Conservation (phyloP, 2,797 vertebrate species). For the Anolis apletophallus region DNA sequence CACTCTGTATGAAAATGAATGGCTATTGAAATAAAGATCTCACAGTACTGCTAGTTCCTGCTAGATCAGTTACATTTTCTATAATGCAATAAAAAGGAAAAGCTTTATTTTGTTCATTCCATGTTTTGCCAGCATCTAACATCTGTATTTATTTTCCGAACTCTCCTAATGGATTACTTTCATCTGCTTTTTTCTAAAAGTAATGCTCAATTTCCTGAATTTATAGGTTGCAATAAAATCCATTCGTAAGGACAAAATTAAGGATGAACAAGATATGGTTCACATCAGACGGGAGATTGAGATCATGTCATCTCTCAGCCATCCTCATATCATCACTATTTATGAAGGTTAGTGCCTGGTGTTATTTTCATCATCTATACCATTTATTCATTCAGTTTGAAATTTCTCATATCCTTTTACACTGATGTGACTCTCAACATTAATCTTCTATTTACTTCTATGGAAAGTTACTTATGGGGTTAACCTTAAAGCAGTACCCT, state of each 20-base stretch:
- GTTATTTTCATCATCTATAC: constrained; percentile 53
- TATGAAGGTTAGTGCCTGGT: constrained; percentile 87
- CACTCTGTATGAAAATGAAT: constrained; percentile 14
- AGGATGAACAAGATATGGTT: constrained; percentile 90
- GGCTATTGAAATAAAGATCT: constrained; percentile 34
- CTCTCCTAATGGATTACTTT: constrained; percentile 73
- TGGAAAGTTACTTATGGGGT: neutral
- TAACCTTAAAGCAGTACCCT: neutral
- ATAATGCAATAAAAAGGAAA: constrained; percentile 53
- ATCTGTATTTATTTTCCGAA: constrained; percentile 81
- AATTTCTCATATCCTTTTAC: constrained; percentile 62
- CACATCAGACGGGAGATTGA: constrained; percentile 90
- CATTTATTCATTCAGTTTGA: constrained; percentile 63
- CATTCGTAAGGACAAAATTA: constrained; percentile 93
- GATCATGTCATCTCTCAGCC: constrained; percentile 92
- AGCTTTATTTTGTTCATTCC: constrained; percentile 70
- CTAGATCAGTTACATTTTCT: constrained; percentile 56
- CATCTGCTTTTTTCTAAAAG: constrained; percentile 77
- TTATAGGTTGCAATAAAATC: constrained; percentile 93
- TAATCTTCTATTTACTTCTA: neutral
- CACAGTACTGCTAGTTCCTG: constrained; percentile 45
- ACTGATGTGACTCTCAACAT: constrained; percentile 7
- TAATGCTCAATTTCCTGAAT: constrained; percentile 84
- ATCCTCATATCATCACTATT: constrained; percentile 93
- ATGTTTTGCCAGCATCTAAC: constrained; percentile 74